Evolutionary conservation across 2,888 invertebrate genomes (phyloP), one percentile per base, ranked within the genome.

Genomic region (Chloroclysta siterata): DNA sequence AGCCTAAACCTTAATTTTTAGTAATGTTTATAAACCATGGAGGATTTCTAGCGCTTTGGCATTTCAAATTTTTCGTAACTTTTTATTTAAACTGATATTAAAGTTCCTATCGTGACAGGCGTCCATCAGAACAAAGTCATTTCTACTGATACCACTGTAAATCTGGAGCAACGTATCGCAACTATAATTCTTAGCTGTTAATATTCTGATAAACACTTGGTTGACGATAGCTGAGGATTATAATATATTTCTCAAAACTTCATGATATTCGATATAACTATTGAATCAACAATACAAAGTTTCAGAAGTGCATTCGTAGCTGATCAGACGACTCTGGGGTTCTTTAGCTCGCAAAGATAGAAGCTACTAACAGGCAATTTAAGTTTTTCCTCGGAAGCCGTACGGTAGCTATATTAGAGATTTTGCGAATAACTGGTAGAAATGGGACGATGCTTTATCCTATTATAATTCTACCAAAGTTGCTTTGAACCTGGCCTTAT

Each of bases 351-450:
- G 67, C 69, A 55, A 59, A 59, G 59, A 64, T 54, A 82, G 82
- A 82, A 78, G 79, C 85, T 79, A 84, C 82, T 87, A 87, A 84
- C 83, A 82, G 80, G 78, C 88, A 89, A 89, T 89, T 88, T 87
- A 89, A 89, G 87, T 89, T 88, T 82, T 84, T 81, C 80, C 72
- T 58, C 66, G 69, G 46, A 44, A 55, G 14, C 39, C 39, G 29
- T 51, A 47, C 47, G 29, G 41, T 14, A 50, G 41, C 42, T 60
- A 42, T 53, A 50, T 54, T 17, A 22, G 44, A 13, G 44, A 50
- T 17, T 33, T 41, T 53, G 41, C 11, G 47, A 60, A 53, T 53
- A 33, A 53, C 28, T 15, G 13, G 39, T 41, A 41, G 3, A 28
- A 53, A 60, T 42, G 13, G n/a, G 10, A 13, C 17, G 17, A 36